Evolutionary conservation across 30 jellyfish, hydroid and myxozoan genomes (phyloP), one percentile per base, ranked within the genome.

Genomic region (Turritopsis dohrnii): DNA sequence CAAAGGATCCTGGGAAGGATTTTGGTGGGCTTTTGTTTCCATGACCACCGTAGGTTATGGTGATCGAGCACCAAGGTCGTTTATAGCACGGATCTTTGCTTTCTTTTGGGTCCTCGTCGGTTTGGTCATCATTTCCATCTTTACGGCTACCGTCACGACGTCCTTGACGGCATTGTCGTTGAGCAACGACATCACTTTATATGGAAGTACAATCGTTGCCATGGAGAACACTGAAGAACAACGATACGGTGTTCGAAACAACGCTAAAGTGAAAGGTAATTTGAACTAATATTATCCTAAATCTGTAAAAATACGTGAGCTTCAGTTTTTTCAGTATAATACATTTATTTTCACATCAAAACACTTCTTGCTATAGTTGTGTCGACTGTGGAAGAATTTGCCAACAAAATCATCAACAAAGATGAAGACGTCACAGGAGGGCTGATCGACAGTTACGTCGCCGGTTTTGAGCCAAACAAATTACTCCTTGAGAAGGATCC

Each of bases 1-100:
- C 90, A 88, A 89, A 83, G 99, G 99, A 75, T 90, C 99, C 52
- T 94, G 99, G 99, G 99, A 94, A 89, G 99, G 99, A 8, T 94
- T 94, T 80, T 94, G 99, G 99, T 94, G 99, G 99, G 98, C 98
- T 22, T 92, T 92, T 65, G 98, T 92, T 1, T 92, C 98, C 82
- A 92, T 92, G 98, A 92, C 99, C 22, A 94, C 99, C 0, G 99
- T 94, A 22, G 99, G 99, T 18, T 94, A 94, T 81, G 99, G 99
- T 21, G 99, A 94, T 81, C 97, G 99, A 65, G 99, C 99, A 23
- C 99, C 99, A 41, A 86, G 89, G 80, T 94, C 99, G 0, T 94
- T 94, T 81, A 84, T 94, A 29, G 99, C 99, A 1, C 80, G 99
- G 28, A 95, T 94, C 26, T 94, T 94, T 81, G 97, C 99, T 21